Evolutionary conservation across 2,113 vertebrate species (phyloP).

Genomic region (Pollimyrus isidori): DNA sequence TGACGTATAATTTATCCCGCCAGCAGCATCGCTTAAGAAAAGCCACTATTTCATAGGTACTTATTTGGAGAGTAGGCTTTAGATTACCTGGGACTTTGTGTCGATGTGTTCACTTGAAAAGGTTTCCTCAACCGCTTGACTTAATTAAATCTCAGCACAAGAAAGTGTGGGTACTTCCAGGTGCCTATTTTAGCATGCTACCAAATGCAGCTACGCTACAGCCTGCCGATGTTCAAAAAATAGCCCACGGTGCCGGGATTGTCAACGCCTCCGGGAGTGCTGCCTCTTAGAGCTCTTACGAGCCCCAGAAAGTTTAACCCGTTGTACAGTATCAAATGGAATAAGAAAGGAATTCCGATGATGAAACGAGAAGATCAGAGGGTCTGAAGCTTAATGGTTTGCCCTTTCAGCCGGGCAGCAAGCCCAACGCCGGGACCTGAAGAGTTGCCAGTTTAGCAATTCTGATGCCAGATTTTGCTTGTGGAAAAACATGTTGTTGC

Average conservation of each 20-base stretch:
- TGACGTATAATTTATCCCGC: background rate
- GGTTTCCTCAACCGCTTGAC: background rate
- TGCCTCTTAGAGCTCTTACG: background rate
- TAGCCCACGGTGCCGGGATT: background rate
- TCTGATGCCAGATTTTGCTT: background rate
- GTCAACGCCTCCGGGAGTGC: background rate
- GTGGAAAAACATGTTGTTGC: constrained; percentile 2
- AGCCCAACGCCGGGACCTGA: background rate
- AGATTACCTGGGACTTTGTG: background rate
- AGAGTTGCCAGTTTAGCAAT: background rate
- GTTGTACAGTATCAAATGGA: background rate
- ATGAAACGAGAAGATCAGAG: background rate
- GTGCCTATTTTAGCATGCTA: background rate
- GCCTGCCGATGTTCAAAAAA: background rate
- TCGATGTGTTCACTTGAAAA: background rate
- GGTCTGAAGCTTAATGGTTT: background rate
- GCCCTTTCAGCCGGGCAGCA: background rate
- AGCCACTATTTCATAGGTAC: background rate
- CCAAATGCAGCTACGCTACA: background rate
- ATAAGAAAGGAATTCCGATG: background rate
- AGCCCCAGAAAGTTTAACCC: background rate
- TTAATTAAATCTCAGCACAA: background rate
- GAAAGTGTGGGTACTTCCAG: background rate
- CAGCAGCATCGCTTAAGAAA: background rate
- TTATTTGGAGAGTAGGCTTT: background rate